Evolutionary conservation across 1,140 invertebrate species (phyloP).

Genomic region (Ceratina japonica): DNA sequence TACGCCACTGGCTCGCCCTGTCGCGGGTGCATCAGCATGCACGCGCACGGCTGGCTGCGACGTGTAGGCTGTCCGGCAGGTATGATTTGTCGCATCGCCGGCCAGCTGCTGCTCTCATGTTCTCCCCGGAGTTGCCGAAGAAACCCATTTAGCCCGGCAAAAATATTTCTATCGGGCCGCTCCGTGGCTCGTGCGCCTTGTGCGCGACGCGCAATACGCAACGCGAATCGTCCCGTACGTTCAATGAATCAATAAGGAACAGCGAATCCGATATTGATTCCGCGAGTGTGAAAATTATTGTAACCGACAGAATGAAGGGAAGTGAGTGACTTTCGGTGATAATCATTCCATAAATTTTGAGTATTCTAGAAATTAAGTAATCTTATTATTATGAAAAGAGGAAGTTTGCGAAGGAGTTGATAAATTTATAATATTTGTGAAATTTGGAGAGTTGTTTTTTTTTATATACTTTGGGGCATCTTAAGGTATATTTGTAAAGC

Average conservation of each 20-base stretch:
- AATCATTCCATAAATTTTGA: not conserved
- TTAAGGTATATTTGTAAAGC: too few relatives aligned
- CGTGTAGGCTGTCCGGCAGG: slow-evolving; percentile 57
- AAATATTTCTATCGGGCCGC: slow-evolving; percentile 52
- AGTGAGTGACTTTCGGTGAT: not conserved
- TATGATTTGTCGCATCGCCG: slow-evolving; percentile 73
- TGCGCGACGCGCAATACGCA: slow-evolving; percentile 11
- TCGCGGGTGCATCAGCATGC: slow-evolving; percentile 43
- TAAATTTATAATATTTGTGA: too few relatives aligned
- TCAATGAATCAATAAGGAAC: slow-evolving; percentile 3
- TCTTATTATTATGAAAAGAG: too few relatives aligned
- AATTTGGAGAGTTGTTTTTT: too few relatives aligned
- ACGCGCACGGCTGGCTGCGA: slow-evolving; percentile 33
- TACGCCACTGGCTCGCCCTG: slow-evolving; percentile 25
- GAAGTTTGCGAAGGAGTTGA: too few relatives aligned
- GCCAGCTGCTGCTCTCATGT: slow-evolving; percentile 70
- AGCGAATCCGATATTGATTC: not conserved
- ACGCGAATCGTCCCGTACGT: not conserved
- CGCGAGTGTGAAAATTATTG: not conserved
- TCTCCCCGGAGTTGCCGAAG: slow-evolving; percentile 50
- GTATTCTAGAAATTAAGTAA: too few relatives aligned
- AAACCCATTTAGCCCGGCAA: slow-evolving; percentile 47
- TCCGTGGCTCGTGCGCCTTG: slow-evolving; percentile 28
- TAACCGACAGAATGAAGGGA: too few relatives aligned
- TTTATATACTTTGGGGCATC: too few relatives aligned